Evolutionary conservation across 2,797 vertebrate species (phyloP).

Genomic region (Danio choprae): DNA sequence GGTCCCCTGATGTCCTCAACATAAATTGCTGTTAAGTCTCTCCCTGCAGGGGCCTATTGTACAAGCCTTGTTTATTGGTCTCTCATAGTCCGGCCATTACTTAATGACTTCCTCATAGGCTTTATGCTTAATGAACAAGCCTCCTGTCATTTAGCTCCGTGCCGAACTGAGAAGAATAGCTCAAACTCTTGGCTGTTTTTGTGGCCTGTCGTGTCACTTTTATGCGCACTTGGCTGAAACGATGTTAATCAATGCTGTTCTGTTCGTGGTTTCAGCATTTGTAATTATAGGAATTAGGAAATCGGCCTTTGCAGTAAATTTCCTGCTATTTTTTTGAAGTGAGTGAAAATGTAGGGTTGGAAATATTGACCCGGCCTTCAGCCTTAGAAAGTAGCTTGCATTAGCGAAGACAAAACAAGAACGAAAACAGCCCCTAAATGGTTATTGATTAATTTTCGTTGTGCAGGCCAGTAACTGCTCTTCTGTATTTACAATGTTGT

Average conservation of each 20-base stretch:
- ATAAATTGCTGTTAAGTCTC: slow-evolving; percentile 36
- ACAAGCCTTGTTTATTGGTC: slow-evolving; percentile 53
- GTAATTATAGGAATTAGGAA: slow-evolving; percentile 1
- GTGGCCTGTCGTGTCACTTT: background rate
- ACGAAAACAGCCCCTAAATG: slow-evolving; percentile 41
- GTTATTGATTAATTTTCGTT: slow-evolving; percentile 53
- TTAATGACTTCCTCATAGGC: slow-evolving; percentile 36
- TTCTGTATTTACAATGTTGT: slow-evolving; percentile 48
- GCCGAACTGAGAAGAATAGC: background rate
- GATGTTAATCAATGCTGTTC: slow-evolving; percentile 11
- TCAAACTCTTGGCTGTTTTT: background rate
- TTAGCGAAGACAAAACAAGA: slow-evolving; percentile 30
- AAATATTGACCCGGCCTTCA: slow-evolving; percentile 35
- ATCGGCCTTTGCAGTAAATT: slow-evolving; percentile 2
- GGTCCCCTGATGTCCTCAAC: slow-evolving; percentile 40
- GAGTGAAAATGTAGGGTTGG: slow-evolving; percentile 8
- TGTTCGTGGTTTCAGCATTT: slow-evolving; percentile 2
- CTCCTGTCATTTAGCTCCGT: background rate
- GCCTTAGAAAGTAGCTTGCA: background rate
- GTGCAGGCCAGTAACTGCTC: slow-evolving; percentile 24
- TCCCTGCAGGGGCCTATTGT: slow-evolving; percentile 36
- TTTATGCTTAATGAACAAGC: slow-evolving; percentile 46
- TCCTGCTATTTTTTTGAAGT: slow-evolving; percentile 24
- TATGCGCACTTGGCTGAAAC: slow-evolving; percentile 7
- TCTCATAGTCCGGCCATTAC: slow-evolving; percentile 22